A percentile compares a stretch with the other conserved stretches of the same genome.
phyloP scores from a whole-genome alignment of 2,888 invertebrate genomes.

The Rhodophaea formosa region DNA sequence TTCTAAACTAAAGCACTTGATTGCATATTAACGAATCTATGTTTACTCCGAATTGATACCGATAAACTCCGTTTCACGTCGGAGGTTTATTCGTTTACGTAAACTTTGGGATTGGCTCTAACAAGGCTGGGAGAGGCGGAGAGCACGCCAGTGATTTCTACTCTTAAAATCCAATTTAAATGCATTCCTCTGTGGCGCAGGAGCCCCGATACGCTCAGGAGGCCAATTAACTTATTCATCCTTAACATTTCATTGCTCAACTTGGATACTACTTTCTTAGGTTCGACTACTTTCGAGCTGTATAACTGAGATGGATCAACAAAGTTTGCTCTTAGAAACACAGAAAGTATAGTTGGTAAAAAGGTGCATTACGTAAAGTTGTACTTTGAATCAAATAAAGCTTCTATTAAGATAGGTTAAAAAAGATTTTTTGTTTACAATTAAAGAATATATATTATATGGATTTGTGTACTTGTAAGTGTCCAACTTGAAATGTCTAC shows the following conservation, averaged over 20 bases:
- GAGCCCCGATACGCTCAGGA: slow-evolving; percentile 76
- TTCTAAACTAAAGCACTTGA: background rate
- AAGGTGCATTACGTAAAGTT: background rate
- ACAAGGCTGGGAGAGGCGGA: slow-evolving; percentile 73
- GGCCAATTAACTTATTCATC: slow-evolving; percentile 81
- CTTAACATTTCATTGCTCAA: slow-evolving; percentile 80
- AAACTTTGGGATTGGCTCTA: slow-evolving; percentile 80
- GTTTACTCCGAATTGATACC: slow-evolving; percentile 54
- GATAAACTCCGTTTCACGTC: slow-evolving; percentile 67
- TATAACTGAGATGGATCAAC: slow-evolving; percentile 22
- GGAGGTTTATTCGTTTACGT: slow-evolving; percentile 79
- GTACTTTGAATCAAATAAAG: background rate
- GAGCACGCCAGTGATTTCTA: slow-evolving; percentile 76
- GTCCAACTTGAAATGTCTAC: no score
- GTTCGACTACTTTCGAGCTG: slow-evolving; percentile 40
- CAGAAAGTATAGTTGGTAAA: slow-evolving; percentile 17
- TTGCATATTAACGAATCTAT: background rate
- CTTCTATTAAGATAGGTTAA: no score
- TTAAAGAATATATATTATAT: no score
- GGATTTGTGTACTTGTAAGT: no score
- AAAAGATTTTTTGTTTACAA: no score
- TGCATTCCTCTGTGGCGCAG: slow-evolving; percentile 81
- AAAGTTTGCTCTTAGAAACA: slow-evolving; percentile 16
- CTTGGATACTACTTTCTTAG: slow-evolving; percentile 59
- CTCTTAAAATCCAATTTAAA: slow-evolving; percentile 82